Percentiles rank a stretch among this genome's conserved stretches.
phyloP scores from a whole-genome alignment of 2,113 vertebrate genomes.

The Prionailurus bengalensis region DNA sequence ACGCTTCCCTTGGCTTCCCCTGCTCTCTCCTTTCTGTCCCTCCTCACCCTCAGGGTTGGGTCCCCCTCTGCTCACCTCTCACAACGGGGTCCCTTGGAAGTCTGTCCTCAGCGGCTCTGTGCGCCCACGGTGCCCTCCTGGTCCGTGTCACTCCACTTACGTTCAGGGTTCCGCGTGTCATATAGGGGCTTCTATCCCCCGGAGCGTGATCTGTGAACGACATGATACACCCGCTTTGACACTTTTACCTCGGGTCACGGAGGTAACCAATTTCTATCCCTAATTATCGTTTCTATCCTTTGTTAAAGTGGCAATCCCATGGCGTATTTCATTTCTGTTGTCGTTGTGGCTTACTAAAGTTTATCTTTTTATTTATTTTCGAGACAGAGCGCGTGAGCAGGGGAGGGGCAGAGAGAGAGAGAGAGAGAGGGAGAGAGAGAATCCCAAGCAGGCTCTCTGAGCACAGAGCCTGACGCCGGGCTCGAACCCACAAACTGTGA shows the following conservation, averaged over 20 bases:
- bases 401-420: no score
- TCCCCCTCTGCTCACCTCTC: background rate
- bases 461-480: no score
- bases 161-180: background rate
- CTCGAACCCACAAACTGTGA: no score
- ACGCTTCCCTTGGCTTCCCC: background rate
- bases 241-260: background rate
- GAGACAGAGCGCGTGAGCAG: no score
- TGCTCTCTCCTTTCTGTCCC: background rate
- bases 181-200: background rate
- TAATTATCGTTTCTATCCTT: background rate
- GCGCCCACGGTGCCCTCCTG: background rate
- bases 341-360: no score
- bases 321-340: background rate
- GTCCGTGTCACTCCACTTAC: background rate
- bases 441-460: no score
- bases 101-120: background rate
- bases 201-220: background rate
- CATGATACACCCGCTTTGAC: background rate
- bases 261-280: background rate
- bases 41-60: background rate
- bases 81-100: background rate
- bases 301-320: background rate
- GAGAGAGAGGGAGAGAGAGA: no score
- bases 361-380: no score